Conservation (phyloP, 2,888 invertebrate genomes). For the Eumerus sabulonum region DNA sequence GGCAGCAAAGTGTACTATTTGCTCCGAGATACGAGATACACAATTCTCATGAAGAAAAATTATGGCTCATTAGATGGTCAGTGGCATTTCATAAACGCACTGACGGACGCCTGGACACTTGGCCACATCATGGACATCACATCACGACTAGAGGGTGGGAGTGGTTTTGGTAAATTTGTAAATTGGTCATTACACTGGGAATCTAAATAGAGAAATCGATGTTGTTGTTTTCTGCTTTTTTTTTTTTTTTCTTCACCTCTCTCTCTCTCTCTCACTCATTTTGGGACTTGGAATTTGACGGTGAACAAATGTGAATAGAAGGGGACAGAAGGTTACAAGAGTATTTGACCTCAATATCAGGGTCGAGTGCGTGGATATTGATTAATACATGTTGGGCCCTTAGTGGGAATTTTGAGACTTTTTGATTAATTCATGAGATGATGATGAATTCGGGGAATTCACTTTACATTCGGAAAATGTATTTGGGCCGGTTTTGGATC, state of each 20-base stretch:
- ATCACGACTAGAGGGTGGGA: constrained; percentile 42
- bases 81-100: constrained; percentile 56
- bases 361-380: constrained; percentile 54
- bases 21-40: constrained; percentile 51
- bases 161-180: constrained; percentile 62
- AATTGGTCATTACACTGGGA: constrained; percentile 61
- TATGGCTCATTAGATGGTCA: constrained; percentile 68
- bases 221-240: constrained; percentile 25
- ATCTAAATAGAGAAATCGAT: constrained; percentile 63
- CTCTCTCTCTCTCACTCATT: no score
- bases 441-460: background rate
- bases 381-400: constrained; percentile 48
- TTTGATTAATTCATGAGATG: constrained; percentile 1
- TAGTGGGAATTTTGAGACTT: constrained; percentile 18
- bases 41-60: constrained; percentile 68
- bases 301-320: no score
- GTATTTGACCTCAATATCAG: constrained; percentile 53
- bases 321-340: constrained; percentile 8
- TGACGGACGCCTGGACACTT: constrained; percentile 8
- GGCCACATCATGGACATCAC: background rate
- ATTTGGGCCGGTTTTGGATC: no score
- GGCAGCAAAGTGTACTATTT: constrained; percentile 53
- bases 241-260: no score
- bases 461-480: background rate
- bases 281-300: constrained; percentile 8